Evolutionary conservation across 2,113 vertebrate genomes (phyloP).

Genomic region (Mirounga angustirostris): DNA sequence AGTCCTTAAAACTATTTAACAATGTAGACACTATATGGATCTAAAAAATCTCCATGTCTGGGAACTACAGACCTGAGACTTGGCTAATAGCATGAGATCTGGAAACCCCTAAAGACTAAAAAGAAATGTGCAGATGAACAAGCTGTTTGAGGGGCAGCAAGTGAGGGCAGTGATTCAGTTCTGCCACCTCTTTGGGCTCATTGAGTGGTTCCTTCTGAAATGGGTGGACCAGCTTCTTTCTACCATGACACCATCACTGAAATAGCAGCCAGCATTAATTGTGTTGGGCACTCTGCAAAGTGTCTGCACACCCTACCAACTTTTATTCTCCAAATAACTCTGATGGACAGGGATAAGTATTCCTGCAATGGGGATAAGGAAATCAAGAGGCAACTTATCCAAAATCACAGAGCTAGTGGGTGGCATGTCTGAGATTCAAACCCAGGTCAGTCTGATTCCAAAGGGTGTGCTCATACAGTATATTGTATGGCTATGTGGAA

Average conservation of each 20-base stretch:
- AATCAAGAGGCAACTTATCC: neutral
- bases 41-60: neutral
- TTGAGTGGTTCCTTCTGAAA: neutral
- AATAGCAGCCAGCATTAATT: neutral
- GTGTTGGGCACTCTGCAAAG: neutral
- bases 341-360: neutral
- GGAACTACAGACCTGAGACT: neutral
- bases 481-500: neutral
- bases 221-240: neutral
- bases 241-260: neutral
- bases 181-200: neutral
- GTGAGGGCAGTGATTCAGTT: neutral
- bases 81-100: neutral
- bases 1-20: neutral
- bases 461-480: neutral
- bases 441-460: constrained; percentile 34
- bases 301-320: neutral
- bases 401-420: neutral
- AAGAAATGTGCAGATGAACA: neutral
- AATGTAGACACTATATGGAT: neutral
- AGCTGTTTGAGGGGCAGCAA: neutral
- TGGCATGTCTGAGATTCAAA: neutral
- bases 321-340: neutral
- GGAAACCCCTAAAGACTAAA: neutral
- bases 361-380: neutral